These are phyloP conservation scores for Motacilla tschutschensis DNA, from an alignment of 2,113 vertebrate species.

Conservation along the genomic window DNA sequence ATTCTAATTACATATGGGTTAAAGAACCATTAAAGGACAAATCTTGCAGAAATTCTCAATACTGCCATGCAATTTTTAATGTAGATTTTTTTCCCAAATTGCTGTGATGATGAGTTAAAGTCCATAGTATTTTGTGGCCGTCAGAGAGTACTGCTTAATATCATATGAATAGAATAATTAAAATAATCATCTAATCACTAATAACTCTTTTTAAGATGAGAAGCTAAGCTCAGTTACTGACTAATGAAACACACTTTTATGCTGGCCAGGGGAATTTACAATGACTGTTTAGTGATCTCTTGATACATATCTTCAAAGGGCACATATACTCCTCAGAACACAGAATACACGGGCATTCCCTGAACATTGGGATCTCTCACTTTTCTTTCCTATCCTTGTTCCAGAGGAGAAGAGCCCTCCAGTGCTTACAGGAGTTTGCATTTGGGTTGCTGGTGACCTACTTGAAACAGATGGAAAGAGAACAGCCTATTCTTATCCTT, in stretches of 20 bases:
- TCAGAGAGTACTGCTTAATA: background rate
- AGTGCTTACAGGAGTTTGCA: background rate
- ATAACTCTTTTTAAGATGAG: background rate
- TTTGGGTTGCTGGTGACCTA: constrained; percentile 15
- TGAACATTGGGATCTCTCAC: background rate
- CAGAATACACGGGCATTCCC: background rate
- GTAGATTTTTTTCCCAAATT: background rate
- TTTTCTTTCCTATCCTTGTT: background rate
- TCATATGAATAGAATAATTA: background rate
- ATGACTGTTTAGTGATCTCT: background rate
- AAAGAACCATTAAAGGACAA: background rate
- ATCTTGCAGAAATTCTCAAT: background rate
- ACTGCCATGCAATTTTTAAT: background rate
- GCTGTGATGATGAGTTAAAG: background rate
- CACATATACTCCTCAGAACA: background rate
- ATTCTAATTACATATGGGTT: background rate
- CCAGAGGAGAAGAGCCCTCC: background rate
- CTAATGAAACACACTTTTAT: background rate
- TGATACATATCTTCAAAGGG: background rate
- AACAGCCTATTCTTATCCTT: constrained; percentile 10
- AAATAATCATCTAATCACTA: background rate
- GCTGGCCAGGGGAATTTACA: background rate
- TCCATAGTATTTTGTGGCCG: background rate
- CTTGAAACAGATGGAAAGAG: constrained; percentile 41
- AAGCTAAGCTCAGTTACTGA: background rate